Evolutionary conservation across 2,888 invertebrate genomes (phyloP).

Genomic region (Glaucopsyche alexis): DNA sequence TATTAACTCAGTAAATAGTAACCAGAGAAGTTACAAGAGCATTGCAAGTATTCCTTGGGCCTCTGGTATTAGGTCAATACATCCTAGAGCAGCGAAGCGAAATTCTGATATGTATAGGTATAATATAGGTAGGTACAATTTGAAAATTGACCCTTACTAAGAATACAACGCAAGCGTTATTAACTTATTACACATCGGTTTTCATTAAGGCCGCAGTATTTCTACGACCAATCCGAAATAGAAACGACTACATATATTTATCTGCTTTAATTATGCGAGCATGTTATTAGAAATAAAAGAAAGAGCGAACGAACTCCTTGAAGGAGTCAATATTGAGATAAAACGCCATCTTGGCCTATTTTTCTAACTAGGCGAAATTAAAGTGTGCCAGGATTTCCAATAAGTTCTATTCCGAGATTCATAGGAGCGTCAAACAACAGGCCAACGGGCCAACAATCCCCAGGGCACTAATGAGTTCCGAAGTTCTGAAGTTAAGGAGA

Average conservation of each 20-base stretch:
- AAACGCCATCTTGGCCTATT: slow-evolving; percentile 15
- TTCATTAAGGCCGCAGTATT: background rate
- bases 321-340: slow-evolving; percentile 13
- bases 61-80: too few relatives aligned
- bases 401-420: slow-evolving; percentile 5
- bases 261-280: background rate
- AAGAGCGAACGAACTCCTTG: background rate
- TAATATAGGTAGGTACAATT: too few relatives aligned
- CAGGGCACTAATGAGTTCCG: too few relatives aligned
- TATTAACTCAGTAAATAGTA: too few relatives aligned
- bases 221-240: background rate
- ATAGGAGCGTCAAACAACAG: slow-evolving; percentile 34
- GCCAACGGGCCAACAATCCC: slow-evolving; percentile 29
- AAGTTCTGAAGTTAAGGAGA: too few relatives aligned
- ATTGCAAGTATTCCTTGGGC: too few relatives aligned
- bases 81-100: too few relatives aligned
- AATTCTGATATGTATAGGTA: too few relatives aligned
- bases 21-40: too few relatives aligned
- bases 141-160: too few relatives aligned
- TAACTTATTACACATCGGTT: too few relatives aligned
- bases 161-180: too few relatives aligned
- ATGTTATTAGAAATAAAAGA: background rate
- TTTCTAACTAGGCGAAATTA: slow-evolving; percentile 19
- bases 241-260: background rate
- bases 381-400: slow-evolving; percentile 24